Evolutionary conservation across 1,140 invertebrate genomes (phyloP), one percentile per base, ranked within the genome.

Genomic region (Globodera ellingtonae): DNA sequence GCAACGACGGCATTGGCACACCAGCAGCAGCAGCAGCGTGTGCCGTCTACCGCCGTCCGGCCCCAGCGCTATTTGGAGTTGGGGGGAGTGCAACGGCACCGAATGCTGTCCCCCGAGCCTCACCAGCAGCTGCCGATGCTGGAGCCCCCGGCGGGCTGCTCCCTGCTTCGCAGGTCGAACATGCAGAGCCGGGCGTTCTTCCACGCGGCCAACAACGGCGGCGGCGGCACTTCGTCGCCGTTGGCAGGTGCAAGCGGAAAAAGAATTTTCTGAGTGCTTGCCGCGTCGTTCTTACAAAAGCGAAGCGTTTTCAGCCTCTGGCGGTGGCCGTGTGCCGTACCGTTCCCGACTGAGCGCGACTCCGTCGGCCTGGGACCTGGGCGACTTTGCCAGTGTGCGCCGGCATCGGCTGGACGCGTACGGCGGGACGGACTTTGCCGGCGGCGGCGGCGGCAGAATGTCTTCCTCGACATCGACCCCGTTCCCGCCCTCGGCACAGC

Each of bases 301-400:
- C n/a, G 35, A 35, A 5, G 50, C 3, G 18, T 24, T 76, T 76
- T 66, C 21, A 46, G n/a, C 66, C 67, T 47, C 35, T 74, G 56
- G 46, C 65, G 75, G 9, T 69, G 75, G n/a, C 62, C 52, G 50
- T 35, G 21, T 77, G 62, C 56, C 75, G 13, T 77, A 77, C 5
- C 75, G 75, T 65, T 77, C 75, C 6, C 75, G 75, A 35, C 21
- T 21, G 7, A 24, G 75, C 6, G 44, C 24, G 6, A 50, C 74
- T 8, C 52, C 75, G 67, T 82, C 81, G 15, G 50, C 73, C 35
- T 67, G 81, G 44, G 81, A 82, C n/a, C 21, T 82, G 8, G 47
- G 73, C 65, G 62, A 67, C 18, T 82, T 82, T 70, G 81, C 81
- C 59, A 82, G 81, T 69, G 81, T 82, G 9, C 81, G 81, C 6